Evolutionary conservation across 2,113 vertebrate genomes (phyloP), one percentile per base, ranked within the genome.

Genomic region (Ursus arctos): DNA sequence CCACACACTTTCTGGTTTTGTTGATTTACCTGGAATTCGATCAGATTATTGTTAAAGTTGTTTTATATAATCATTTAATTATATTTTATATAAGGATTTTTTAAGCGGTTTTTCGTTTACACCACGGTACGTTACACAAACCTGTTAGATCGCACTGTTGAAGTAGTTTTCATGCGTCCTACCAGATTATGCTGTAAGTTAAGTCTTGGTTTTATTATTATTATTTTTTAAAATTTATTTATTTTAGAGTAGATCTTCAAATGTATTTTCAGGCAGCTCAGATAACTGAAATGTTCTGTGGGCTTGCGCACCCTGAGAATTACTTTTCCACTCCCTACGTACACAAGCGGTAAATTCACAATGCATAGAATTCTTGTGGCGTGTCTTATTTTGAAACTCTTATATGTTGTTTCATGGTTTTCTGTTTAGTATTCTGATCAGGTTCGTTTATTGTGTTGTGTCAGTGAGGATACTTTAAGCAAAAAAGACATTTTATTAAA

Each of bases 11-110:
- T 92, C 43, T 69, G 53, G 71, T 95, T 91, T 93, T 79, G 15
- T 79, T 95, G 84, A 95, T 91, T 33, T 87, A 36, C 71, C 59
- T 93, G 67, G 40, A 40, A 43, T 93, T 91, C 36, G 22, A 80
- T 63, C 28, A 77, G 28, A 63, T 55, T 88, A 53, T 87, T 53
- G 53, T 87, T 67, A 57, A 91, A 28, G 22, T 85, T 31, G 12
- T 86, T 93, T 76, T 85, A 47, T 43, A 5, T 28, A 22, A 63
- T 76, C 49, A n/a, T 26, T 43, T 72, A 51, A 49, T 74, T 72
- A 24, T 61, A 26, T 76, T n/a, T 76, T 61, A 57, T n/a, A 40
- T 93, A 59, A 94, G 33, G 47, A 57, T 57, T 36, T 91, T 79
- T 86, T 13, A 83, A 84, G 53, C 77, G 36, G 67, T 28, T 79